Base-by-base conservation (phyloP, 2,113 vertebrate species). In the Microtus ochrogaster region DNA sequence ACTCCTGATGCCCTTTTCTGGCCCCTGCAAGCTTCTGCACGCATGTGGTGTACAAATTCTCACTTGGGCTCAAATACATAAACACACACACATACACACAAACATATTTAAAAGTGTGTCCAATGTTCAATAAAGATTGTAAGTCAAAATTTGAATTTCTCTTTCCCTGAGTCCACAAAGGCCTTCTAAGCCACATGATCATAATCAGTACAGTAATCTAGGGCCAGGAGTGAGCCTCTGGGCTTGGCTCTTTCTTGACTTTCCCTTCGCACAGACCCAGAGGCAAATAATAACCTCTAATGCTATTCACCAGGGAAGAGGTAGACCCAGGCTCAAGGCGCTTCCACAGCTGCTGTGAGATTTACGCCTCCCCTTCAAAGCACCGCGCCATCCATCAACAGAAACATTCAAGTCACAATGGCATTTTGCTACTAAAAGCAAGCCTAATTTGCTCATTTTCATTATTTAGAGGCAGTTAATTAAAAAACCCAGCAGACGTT, bases 381-480 rank as follows among this genome's bases (percentile, higher is more conserved):
- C 36, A 0, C 81, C 5, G 6, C 5, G 68, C 33, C 61, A 55
- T 81, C 83, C 70, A 44, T 97, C 95, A 93, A 61, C 1, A 61
- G 92, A 83, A 88, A 85, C 39, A 88, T 74, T 96, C 58, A 94
- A 77, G 87, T 63, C 65, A 77, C 95, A 85, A 55, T n/a, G 76
- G 66, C 47, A 90, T 84, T 96, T 92, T 84, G 73, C 94, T 88
- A 41, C 84, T 93, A 72, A 92, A 88, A 94, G 90, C 36, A 79
- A 96, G 79, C 76, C 92, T 94, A 86, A 95, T 94, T 97, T 91
- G 90, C 92, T 95, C 96, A 68, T 97, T 97, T 95, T 89, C 96
- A 94, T 97, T 98, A 95, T 97, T 97, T 95, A 97, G 94, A 97
- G 95, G 91, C 96, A 96, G 96, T 96, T 95, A 97, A 98, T 97